These are phyloP conservation scores for Callithrix jacchus DNA, from an alignment of 2,113 vertebrate species.

Conservation along the genomic window DNA sequence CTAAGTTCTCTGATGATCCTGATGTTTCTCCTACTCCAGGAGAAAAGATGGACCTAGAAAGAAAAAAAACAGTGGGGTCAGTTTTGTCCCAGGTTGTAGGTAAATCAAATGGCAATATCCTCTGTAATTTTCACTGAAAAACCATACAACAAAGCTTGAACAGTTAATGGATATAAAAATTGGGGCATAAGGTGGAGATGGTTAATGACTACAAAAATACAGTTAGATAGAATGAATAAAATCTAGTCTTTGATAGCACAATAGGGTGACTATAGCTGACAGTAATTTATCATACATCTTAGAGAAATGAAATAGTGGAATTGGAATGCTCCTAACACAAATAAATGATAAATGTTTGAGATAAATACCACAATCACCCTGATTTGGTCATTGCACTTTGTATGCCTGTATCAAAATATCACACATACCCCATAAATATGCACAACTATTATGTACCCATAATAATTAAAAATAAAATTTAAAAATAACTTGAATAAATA, in stretches of 20 bases:
- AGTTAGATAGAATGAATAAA: background rate
- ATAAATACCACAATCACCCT: background rate
- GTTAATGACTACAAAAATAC: background rate
- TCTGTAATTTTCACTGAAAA: background rate
- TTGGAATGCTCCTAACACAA: background rate
- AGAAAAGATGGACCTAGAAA: background rate
- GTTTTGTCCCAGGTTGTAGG: background rate
- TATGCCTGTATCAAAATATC: background rate
- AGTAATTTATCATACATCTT: background rate
- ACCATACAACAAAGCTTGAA: background rate
- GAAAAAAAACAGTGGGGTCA: background rate
- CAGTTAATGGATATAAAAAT: background rate
- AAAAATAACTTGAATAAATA: background rate
- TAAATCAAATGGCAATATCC: constrained; percentile 35
- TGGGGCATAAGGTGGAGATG: background rate
- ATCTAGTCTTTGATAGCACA: background rate
- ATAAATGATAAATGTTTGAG: background rate
- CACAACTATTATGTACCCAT: background rate
- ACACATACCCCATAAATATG: background rate
- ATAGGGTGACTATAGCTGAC: background rate
- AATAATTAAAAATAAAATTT: background rate
- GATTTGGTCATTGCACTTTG: background rate
- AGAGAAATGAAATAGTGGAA: background rate
- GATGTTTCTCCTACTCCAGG: background rate
- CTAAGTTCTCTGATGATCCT: background rate